Base-by-base conservation (phyloP, 2,888 invertebrate species). In the Drosophila tanythrix region DNA sequence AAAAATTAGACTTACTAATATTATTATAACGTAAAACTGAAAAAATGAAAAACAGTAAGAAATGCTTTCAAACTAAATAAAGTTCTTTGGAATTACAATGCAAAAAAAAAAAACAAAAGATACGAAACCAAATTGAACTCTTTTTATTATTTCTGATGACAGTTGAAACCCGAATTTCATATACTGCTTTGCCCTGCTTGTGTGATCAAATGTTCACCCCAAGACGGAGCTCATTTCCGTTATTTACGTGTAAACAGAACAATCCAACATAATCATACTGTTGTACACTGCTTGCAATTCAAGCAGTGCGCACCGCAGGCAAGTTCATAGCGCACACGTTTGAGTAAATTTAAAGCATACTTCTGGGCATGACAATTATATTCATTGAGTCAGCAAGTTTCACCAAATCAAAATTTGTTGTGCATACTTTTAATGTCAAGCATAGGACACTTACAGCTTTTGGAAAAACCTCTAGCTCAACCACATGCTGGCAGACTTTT, bases 41-140 rank as follows among this genome's bases (percentile, higher is more conserved):
- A 69, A 79, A 79, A 64, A 63, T 25, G 58, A 66, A 73, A 79
- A 70, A 82, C 63, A 74, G 74, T 74, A 79, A 82, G 71, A 88
- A 89, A 86, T 90, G 91, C 92, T 91, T 91, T 91, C 88, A 91
- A 90, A 84, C 85, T 91, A 91, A 92, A 91, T 92, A 91, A 92
- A 91, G 92, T 92, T 92, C 90, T 90, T 92, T 92, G 91, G 90
- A 90, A 91, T 89, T 90, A 85, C 86, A 91, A 89, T 82, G 89
- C 88, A 89, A 91, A 74, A 57, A 57, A 40, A 89, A 52, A 52
- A 53, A 40, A 82, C 58, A 81, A 79, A 82, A 77, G 76, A 76
- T 76, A 76, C 75, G 58, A 79, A 77, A 79, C 64, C 65, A 81
- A 76, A 66, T n/a, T 2, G 29, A 29, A 61, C 64, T 56, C 35